Percentiles rank a stretch among this genome's conserved stretches.
These are phyloP conservation scores for Subacronicta megacephala DNA, from an alignment of 2,888 invertebrate species.

Conservation along the genomic window DNA sequence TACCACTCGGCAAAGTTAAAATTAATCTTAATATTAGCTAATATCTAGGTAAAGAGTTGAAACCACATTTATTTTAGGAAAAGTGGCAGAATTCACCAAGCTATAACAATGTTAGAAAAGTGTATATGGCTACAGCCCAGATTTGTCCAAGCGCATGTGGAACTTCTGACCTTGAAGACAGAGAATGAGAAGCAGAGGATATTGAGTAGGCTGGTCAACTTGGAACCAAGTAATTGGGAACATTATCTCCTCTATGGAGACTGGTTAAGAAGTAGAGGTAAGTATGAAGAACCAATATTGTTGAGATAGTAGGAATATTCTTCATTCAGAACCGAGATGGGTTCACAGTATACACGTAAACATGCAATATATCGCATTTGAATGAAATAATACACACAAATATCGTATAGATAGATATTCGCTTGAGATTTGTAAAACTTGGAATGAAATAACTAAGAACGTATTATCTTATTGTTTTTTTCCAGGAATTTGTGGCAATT, in stretches of 20 bases:
- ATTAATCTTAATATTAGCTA: too few species aligned
- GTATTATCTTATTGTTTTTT: too few species aligned
- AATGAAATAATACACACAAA: too few species aligned
- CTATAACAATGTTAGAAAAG: conserved; percentile 91
- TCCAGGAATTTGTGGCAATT: neutral
- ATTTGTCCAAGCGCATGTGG: conserved; percentile 92
- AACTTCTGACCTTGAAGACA: conserved; percentile 90
- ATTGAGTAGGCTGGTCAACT: conserved; percentile 89
- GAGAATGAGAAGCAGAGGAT: conserved; percentile 90
- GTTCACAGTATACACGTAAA: too few species aligned
- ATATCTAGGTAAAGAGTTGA: too few species aligned
- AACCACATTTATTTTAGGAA: conserved; percentile 83
- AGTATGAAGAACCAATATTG: conserved; percentile 32
- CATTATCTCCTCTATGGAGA: conserved; percentile 93
- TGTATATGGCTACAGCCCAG: conserved; percentile 92
- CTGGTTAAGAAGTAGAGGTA: conserved; percentile 92
- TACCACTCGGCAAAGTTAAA: too few species aligned
- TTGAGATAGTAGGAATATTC: too few species aligned
- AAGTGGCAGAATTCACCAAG: conserved; percentile 91
- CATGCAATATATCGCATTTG: too few species aligned
- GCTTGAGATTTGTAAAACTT: too few species aligned
- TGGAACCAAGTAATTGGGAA: conserved; percentile 92
- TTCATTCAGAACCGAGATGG: neutral
- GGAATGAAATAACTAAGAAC: too few species aligned
- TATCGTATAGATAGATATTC: too few species aligned